Conservation (phyloP, 2,888 invertebrate species). For the Mimumesa dahlbomi region DNA sequence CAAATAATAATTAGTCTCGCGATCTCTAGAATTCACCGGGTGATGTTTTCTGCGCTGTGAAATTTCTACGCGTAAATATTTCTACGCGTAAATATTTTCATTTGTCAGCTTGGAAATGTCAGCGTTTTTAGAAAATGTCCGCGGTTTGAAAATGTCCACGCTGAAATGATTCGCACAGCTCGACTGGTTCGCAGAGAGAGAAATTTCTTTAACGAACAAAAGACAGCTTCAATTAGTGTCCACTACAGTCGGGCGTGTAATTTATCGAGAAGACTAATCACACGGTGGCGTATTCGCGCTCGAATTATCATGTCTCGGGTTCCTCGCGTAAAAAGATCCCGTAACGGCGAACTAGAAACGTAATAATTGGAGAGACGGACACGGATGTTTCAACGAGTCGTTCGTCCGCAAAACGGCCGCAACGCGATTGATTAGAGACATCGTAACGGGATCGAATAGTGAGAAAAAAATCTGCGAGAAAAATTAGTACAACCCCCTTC, state of each 20-base stretch:
- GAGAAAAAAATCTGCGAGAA: background rate
- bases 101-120: too few relatives aligned
- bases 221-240: background rate
- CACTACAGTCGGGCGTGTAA: too few relatives aligned
- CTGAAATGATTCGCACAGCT: too few relatives aligned
- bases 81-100: too few relatives aligned
- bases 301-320: conserved; percentile 3
- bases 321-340: conserved; percentile 27
- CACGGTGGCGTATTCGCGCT: conserved; percentile 7
- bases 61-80: too few relatives aligned
- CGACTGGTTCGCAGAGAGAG: background rate
- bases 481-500: conserved; percentile 14
- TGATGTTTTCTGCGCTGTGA: too few relatives aligned
- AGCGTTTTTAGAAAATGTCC: too few relatives aligned
- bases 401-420: conserved; percentile 10
- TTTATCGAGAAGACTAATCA: conserved; percentile 12
- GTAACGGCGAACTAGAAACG: conserved; percentile 45
- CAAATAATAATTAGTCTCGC: too few relatives aligned
- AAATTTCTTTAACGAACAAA: background rate
- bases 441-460: background rate
- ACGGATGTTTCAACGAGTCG: background rate
- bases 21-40: too few relatives aligned
- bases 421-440: conserved; percentile 28
- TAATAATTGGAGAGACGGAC: conserved; percentile 47
- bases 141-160: too few relatives aligned